Evolutionary conservation across 2,888 invertebrate genomes (phyloP), one percentile per base, ranked within the genome.

Genomic region (Cheilosia grossa): DNA sequence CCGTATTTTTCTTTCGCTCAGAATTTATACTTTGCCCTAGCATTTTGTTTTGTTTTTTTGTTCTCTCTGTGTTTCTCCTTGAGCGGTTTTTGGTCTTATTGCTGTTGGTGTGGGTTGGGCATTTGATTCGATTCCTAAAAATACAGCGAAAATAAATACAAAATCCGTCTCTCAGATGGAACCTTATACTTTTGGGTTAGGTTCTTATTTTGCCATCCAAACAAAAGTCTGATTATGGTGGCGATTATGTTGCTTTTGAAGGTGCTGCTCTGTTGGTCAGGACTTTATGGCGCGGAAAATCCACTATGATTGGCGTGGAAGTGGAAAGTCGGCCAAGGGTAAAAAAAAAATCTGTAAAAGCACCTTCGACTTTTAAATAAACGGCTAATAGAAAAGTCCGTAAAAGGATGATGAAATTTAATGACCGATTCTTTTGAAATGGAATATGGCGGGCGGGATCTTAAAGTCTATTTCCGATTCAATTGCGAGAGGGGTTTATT

Each of bases 211-310:
- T 70, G 40, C 33, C 79, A 64, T 79, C 63, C 73, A 58, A 54
- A 69, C 56, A 56, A 74, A 79, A 66, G 15, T 37, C 24, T 19
- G 70, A 78, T 44, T 51, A 54, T 44, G 53, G 40, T 49, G 44
- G 37, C 64, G 63, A 72, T 73, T 79, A 67, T 73, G 58, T 59
- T 70, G 42, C 64, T 73, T 64, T 49, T 17, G 74, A 42, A 61
- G 59, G 42, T 73, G 47, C 37, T 47, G 49, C 53, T 24, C 54
- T 67, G 64, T 69, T 70, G 70, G 69, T 75, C 81, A 70, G 69
- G 75, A 82, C 82, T 70, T 77, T 82, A 78, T 82, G 82, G 66
- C 66, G 66, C 27, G 72, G 59, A 58, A 82, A 82, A 82, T 77
- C 64, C 42, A 64, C 66, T 33, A 70, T 80, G 85, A 80, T 80